Evolutionary conservation across 2,888 invertebrate species (phyloP).

Genomic region (Diadromus collaris): DNA sequence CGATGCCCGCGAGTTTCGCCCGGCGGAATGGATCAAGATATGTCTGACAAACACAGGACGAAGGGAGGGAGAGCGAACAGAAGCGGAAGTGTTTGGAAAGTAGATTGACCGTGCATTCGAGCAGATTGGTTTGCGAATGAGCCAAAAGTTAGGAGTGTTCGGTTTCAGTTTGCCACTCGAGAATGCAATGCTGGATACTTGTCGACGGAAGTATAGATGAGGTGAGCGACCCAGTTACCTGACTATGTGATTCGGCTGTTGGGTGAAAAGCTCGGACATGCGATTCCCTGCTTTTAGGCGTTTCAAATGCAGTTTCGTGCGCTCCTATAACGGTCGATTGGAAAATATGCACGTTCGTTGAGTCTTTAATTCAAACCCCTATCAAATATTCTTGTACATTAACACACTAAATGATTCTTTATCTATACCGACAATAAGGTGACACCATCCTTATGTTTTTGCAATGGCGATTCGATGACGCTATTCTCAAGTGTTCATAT

Average conservation of each 20-base stretch:
- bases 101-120: constrained; percentile 56
- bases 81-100: constrained; percentile 47
- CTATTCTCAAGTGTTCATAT: not conserved
- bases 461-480: too few relatives aligned
- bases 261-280: not conserved
- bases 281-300: not conserved
- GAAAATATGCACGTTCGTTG: not conserved
- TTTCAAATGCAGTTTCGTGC: too few relatives aligned
- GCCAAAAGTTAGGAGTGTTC: constrained; percentile 43
- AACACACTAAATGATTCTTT: too few relatives aligned
- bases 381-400: too few relatives aligned
- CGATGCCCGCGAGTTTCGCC: constrained; percentile 23
- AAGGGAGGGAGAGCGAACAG: not conserved
- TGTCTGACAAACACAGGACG: constrained; percentile 47
- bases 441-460: too few relatives aligned
- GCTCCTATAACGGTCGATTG: too few relatives aligned
- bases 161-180: constrained; percentile 23
- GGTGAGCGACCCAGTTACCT: constrained; percentile 10
- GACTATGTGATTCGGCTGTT: not conserved
- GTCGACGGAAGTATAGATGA: not conserved
- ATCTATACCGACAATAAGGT: too few relatives aligned
- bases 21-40: constrained; percentile 56
- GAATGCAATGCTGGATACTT: not conserved
- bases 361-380: not conserved
- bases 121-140: constrained; percentile 56